Percentiles rank a stretch among this genome's conserved stretches.
Conservation (phyloP, 2,113 vertebrate species). For the Calypte anna region DNA sequence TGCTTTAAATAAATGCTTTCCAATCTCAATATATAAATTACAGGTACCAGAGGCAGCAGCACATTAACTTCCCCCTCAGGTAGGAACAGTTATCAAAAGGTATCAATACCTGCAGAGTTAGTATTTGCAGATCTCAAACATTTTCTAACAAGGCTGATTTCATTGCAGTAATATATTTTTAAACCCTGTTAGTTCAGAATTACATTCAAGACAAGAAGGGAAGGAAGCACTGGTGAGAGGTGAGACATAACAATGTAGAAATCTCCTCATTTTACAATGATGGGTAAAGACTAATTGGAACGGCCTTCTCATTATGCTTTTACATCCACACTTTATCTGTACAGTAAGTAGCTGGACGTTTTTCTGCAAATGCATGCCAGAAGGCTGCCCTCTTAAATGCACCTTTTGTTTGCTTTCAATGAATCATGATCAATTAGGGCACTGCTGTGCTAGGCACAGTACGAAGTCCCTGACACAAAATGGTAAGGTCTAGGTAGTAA, state of each 20-base stretch:
- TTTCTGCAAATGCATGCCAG: background rate
- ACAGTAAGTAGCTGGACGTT: background rate
- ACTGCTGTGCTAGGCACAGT: background rate
- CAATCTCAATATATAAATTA: background rate
- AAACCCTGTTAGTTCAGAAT: background rate
- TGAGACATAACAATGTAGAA: background rate
- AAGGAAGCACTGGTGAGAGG: slow-evolving; percentile 3
- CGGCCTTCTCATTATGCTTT: background rate
- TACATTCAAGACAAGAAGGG: background rate
- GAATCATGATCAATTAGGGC: background rate
- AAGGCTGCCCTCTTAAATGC: background rate
- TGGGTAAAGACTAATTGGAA: background rate
- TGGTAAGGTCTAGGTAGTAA: background rate
- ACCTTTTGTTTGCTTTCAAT: background rate
- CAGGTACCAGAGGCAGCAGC: background rate
- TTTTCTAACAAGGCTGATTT: background rate
- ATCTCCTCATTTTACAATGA: background rate
- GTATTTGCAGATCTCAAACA: background rate
- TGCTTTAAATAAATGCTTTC: background rate
- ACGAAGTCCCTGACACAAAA: background rate
- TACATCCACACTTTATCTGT: background rate
- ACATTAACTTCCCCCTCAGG: background rate
- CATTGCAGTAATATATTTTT: background rate
- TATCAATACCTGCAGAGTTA: background rate
- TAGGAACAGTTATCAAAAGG: background rate